A percentile compares a stretch with the other conserved stretches of the same genome.
Conservation (phyloP, 2,797 vertebrate genomes). For the Peromyscus aztecus region DNA sequence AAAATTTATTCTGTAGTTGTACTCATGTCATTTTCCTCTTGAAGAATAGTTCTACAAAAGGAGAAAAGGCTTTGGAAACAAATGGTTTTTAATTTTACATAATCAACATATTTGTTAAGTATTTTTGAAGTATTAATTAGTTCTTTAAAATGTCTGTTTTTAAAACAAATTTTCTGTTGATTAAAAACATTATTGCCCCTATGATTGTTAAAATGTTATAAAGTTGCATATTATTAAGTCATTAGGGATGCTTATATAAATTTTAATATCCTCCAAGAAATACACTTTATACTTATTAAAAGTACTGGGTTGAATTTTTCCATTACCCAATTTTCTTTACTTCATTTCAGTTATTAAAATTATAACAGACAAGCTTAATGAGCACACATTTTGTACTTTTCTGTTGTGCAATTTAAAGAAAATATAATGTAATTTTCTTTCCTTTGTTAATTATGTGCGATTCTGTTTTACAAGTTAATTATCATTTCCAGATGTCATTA, state of each 20-base stretch:
- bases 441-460: conserved; percentile 49
- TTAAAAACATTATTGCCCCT: conserved; percentile 5
- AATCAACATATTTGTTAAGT: conserved; percentile 54
- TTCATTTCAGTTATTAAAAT: conserved; percentile 65
- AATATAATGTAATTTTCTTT: conserved; percentile 54
- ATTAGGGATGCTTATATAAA: conserved; percentile 27
- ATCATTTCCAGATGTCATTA: conserved; percentile 48
- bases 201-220: conserved; percentile 64
- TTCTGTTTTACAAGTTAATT: conserved; percentile 60
- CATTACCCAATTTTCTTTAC: conserved; percentile 21
- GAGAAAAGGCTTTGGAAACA: conserved; percentile 24
- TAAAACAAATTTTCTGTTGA: conserved; percentile 56
- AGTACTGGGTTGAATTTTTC: conserved; percentile 46
- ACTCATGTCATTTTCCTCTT: conserved; percentile 50
- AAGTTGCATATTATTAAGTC: conserved; percentile 36
- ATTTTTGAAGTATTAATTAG: conserved; percentile 52
- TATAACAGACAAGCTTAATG: conserved; percentile 37
- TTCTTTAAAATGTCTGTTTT: conserved; percentile 44
- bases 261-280: conserved; percentile 50
- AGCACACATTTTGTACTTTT: neutral
- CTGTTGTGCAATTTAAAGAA: conserved; percentile 18
- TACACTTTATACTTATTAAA: conserved; percentile 71
- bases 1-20: neutral
- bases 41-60: neutral
- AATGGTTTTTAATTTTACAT: conserved; percentile 51